Evolutionary conservation across 2,888 invertebrate species (phyloP).

Genomic region (Anarsia innoxiella): DNA sequence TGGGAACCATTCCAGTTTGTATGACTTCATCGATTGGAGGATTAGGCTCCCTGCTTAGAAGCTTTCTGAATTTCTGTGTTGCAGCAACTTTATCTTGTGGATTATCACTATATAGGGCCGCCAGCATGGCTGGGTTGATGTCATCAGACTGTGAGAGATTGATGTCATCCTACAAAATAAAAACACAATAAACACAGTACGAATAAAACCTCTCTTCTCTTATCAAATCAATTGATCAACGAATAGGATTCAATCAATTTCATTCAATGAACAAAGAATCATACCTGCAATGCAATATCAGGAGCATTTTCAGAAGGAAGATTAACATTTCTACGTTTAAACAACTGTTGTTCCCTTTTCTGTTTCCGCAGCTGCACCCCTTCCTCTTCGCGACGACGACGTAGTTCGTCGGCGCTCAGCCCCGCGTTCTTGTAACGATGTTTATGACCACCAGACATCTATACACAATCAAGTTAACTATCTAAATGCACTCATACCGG

Average conservation of each 20-base stretch:
- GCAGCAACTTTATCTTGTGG: conserved; percentile 88
- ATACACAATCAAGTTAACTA: no score
- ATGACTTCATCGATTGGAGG: conserved; percentile 98
- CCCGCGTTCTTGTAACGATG: conserved; percentile 96
- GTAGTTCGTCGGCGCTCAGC: conserved; percentile 92
- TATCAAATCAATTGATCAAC: no score
- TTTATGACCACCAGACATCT: conserved; percentile 92
- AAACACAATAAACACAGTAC: background rate
- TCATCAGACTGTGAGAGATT: conserved; percentile 60
- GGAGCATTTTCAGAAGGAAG: conserved; percentile 53
- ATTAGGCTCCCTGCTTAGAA: conserved; percentile 95
- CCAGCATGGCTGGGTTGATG: conserved; percentile 89
- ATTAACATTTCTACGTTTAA: conserved; percentile 91
- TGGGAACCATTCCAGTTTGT: conserved; percentile 93
- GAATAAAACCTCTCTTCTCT: no score
- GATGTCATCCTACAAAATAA: conserved; percentile 60
- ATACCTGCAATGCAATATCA: conserved; percentile 53
- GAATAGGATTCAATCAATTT: background rate
- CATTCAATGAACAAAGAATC: conserved; percentile 12
- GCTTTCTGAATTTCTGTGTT: conserved; percentile 94
- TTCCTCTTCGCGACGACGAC: conserved; percentile 95
- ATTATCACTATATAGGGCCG: conserved; percentile 84
- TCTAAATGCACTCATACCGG: no score
- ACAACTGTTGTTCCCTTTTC: conserved; percentile 95
- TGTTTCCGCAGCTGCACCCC: conserved; percentile 97